Evolutionary conservation across 2,113 vertebrate genomes (phyloP), one percentile per base, ranked within the genome.

Genomic region (Ochotona princeps): DNA sequence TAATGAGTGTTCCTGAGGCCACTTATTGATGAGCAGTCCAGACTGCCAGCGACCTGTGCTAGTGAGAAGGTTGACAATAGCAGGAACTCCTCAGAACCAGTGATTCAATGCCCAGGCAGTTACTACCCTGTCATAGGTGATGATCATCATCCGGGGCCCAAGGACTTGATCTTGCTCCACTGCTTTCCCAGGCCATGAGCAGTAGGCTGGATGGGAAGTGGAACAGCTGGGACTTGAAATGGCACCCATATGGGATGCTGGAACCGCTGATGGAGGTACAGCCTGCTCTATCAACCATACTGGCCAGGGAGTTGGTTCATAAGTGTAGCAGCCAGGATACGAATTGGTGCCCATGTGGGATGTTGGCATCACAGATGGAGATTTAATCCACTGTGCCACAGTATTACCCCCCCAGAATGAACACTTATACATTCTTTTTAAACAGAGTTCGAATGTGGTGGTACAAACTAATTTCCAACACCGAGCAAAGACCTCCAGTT

Each of bases 1-100:
- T 67, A 57, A 28, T 76, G 30, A 32, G 69, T 96, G 93, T 93
- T 91, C 66, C 79, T 87, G 28, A 73, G 69, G 69, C 67, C 57
- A 79, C 57, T 94, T 92, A 25, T 63, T 96, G 78, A 32, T 1
- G n/a, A 89, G 14, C 17, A 80, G 60, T 61, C 28, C 12, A 15
- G n/a, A 49, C 38, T 57, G 32, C 75, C 83, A 82, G 67, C 35
- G 69, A 63, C 67, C 73, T 4, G 4, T 14, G 35, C n/a, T 73
- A 17, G 0, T 47, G 79, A 79, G 87, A 84, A 87, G 26, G 28
- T 84, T 25, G 83, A 28, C 69, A 93, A 89, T 65, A 25, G 23
- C 63, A 21, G 35, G 49, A 66, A 63, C 69, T 85, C 5, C 25
- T 54, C 20, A 92, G 82, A 87, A 60, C 28, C 49, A 38, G 57